Evolutionary conservation across 2,888 invertebrate species (phyloP), one percentile per base, ranked within the genome.

Genomic region (Dendrolimus pini): DNA sequence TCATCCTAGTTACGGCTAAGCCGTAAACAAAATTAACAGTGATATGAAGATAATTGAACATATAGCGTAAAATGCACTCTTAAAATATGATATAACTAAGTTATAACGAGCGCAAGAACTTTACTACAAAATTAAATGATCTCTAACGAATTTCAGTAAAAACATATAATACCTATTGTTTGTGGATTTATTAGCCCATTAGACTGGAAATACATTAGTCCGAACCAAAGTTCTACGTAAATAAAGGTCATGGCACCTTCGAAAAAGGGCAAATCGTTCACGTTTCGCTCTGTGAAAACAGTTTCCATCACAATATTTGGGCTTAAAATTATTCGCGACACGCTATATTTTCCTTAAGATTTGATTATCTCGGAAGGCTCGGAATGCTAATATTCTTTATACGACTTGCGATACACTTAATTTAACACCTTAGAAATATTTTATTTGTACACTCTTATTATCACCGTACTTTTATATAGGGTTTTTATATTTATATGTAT

Each of bases 271-370:
- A 47, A 47, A 47, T 47, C 47, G 8, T 47, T 9, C 0, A 47
- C 9, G 12, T 10, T 10, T 47, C 47, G 47, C 12, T 9, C 12
- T 47, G 47, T 47, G 47, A 47, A 55, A 55, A 53, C 58, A 54
- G 55, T 41, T 55, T 77, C 66, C 66, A 68, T 71, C 72, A 68
- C 66, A 71, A 70, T 68, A 68, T 73, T 72, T 68, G 68, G 68
- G 73, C 67, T 69, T 69, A 66, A 76, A 80, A 77, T 74, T 67
- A 67, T 72, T 65, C 67, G 73, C 67, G 65, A 65, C 86, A 85
- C 82, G 85, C 80, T 61, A 85, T 64, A 64, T 70, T 78, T 78
- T 68, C 84, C 84, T 82, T 83, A 82, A 69, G 74, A 68, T 63
- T 58, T 67, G 65, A 69, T 74, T 69, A 68, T 67, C 70, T 74